phyloP scores from a whole-genome alignment of 2,797 vertebrate species.

The Halcyon badia region DNA sequence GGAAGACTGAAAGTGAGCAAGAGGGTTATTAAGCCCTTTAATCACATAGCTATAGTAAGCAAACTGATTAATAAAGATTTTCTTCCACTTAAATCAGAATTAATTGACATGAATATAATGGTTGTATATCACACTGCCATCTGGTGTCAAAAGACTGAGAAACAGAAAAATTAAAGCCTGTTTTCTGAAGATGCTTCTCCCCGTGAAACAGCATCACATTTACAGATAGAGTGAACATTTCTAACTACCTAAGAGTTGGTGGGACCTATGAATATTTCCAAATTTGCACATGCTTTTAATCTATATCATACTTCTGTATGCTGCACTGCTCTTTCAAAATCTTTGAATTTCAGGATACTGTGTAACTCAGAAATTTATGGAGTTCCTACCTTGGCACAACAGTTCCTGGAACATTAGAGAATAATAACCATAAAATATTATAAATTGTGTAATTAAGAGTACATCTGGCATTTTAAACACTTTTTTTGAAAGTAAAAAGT shows the following conservation, averaged over 20 bases:
- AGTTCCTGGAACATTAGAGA: not conserved
- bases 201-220: fast-evolving
- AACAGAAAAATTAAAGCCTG: not conserved
- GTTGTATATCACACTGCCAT: not conserved
- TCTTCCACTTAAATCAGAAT: not conserved
- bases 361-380: not conserved
- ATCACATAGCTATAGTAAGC: not conserved
- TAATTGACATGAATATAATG: not conserved
- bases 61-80: slow-evolving; percentile 15
- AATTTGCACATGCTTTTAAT: not conserved
- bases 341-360: not conserved
- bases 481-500: not conserved
- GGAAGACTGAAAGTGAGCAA: slow-evolving; percentile 24
- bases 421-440: not conserved
- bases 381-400: not conserved
- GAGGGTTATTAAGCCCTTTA: not conserved
- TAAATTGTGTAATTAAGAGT: not conserved
- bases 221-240: not conserved
- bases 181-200: not conserved
- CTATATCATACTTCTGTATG: not conserved
- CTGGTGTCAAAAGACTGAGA: not conserved
- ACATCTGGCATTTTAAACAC: not conserved
- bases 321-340: not conserved
- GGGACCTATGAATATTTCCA: not conserved
- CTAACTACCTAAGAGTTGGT: not conserved